Conservation (phyloP, 2,888 invertebrate species). For the Campaea margaritaria region DNA sequence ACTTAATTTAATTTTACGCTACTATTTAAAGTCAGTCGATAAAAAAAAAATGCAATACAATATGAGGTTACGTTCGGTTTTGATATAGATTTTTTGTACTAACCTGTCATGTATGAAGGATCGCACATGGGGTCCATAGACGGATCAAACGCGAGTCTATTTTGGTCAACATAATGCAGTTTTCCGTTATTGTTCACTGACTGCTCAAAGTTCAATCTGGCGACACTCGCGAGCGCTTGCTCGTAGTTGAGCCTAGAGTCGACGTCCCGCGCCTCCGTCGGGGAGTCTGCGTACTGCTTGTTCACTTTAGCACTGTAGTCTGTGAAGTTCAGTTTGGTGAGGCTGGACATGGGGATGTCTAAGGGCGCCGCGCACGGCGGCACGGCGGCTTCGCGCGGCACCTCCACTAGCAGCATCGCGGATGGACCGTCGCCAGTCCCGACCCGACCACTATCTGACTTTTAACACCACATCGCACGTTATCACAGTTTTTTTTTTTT, state of each 20-base stretch:
- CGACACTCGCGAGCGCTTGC: conserved; percentile 69
- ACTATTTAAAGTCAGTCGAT: neutral
- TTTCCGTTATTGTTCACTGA: conserved; percentile 64
- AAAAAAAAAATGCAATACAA: neutral
- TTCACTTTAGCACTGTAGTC: conserved; percentile 82
- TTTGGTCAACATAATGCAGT: conserved; percentile 72
- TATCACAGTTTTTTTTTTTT: conserved; percentile 36
- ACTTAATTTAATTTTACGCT: too few species aligned
- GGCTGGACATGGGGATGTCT: conserved; percentile 77
- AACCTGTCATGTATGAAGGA: conserved; percentile 74
- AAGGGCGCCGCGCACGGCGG: conserved; percentile 78
- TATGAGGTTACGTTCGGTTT: too few species aligned
- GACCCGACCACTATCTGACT: conserved; percentile 39
- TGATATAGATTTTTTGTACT: conserved; percentile 26
- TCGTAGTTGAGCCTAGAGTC: conserved; percentile 71
- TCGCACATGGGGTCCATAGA: conserved; percentile 71
- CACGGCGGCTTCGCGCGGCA: conserved; percentile 90
- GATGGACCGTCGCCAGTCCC: conserved; percentile 71
- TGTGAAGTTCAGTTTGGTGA: conserved; percentile 77
- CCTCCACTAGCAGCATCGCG: conserved; percentile 91
- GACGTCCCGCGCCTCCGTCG: conserved; percentile 64
- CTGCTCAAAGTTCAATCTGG: conserved; percentile 74
- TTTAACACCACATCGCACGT: conserved; percentile 68
- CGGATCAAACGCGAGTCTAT: conserved; percentile 71
- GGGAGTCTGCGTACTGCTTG: conserved; percentile 65